Evolutionary conservation across 2,113 vertebrate species (phyloP).

Genomic region (Chaetorhynchus papuensis): DNA sequence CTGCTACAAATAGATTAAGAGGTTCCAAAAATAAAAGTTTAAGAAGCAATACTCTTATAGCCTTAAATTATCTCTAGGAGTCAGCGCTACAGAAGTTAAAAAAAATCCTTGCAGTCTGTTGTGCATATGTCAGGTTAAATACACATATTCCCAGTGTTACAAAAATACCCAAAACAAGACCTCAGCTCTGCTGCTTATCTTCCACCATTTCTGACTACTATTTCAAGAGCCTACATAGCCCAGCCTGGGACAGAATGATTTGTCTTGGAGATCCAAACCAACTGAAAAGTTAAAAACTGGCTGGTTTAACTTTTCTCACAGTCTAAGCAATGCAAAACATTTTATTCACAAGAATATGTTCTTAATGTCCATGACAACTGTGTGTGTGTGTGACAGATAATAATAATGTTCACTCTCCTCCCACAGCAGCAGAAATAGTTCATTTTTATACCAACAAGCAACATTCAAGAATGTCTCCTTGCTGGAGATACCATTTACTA

Average conservation of each 20-base stretch:
- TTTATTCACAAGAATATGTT: background rate
- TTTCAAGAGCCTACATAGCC: background rate
- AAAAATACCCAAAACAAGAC: background rate
- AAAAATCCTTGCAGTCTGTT: background rate
- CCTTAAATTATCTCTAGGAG: constrained; percentile 5
- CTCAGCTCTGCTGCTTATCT: background rate
- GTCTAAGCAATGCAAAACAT: background rate
- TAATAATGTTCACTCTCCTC: background rate
- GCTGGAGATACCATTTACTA: background rate
- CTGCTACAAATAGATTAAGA: constrained; percentile 38
- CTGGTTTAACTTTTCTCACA: background rate
- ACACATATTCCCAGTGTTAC: background rate
- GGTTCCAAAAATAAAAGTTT: constrained; percentile 62
- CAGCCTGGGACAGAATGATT: background rate
- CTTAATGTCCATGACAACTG: background rate
- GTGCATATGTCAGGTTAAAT: constrained; percentile 3
- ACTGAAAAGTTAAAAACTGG: background rate
- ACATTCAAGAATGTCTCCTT: background rate
- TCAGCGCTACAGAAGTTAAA: constrained; percentile 5
- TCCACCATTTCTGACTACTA: background rate
- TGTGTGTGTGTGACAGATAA: fast-evolving
- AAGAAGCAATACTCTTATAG: background rate
- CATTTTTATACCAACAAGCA: background rate
- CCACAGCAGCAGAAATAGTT: background rate
- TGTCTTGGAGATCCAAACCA: background rate